Base-by-base conservation (phyloP, 2,888 invertebrate species). In the Eristalis arbustorum region DNA sequence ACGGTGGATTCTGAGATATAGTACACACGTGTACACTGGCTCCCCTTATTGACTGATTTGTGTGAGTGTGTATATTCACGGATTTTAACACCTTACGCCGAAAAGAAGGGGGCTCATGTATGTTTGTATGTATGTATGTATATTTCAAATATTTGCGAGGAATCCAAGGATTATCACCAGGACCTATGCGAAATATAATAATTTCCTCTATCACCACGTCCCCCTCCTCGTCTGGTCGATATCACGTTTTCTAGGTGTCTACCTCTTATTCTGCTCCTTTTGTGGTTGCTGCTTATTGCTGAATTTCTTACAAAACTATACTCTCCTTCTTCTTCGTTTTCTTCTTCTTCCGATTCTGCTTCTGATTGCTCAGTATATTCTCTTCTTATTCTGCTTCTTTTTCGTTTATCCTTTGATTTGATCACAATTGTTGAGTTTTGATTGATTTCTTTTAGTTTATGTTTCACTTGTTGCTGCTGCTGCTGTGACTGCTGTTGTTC, bases 381-480 rank as follows among this genome's bases (percentile, higher is more conserved):
- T 62, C 61, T 77, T 69, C 42, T 72, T 69, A 42, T 82, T 66
- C 76, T 72, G 71, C 18, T 72, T 31, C 40, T 49, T 67, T 57
- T 57, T 61, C 56, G 57, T 72, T 49, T 76, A 63, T 80, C 68
- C 72, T 81, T 78, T 62, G 77, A 78, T 78, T 82, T 85, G 82
- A 85, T 85, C 85, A 85, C 85, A 82, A 85, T 78, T 85, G 57
- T 85, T 82, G 82, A 85, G 82, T 82, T 85, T 85, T 85, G 85
- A 82, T 85, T 85, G 77, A 82, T 77, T 82, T 85, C 49, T 77
- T 74, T 56, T 77, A 18, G 49, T 56, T 76, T 66, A 10, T 67
- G 14, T 61, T 69, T 74, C 8, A 37, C 40, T 22, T 34, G 56
- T 34, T 37, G 49, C 18, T 62, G 40, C 23, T 72, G 69, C 57